Evolutionary conservation across 2,888 invertebrate genomes (phyloP), one percentile per base, ranked within the genome.

Genomic region (Anthrax anthrax): DNA sequence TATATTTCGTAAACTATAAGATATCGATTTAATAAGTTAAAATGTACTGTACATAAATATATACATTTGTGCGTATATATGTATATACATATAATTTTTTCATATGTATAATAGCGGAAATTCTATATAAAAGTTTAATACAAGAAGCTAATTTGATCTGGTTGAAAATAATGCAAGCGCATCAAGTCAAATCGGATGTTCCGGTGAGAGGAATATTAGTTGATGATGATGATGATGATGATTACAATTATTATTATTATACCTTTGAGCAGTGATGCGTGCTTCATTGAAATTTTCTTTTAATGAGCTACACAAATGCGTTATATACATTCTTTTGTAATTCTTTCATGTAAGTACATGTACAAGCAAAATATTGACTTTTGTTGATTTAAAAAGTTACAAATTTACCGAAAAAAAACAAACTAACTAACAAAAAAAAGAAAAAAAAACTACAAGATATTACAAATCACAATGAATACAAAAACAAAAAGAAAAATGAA

Each of bases 61-160:
- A 23, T 23, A 23, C 8, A 23, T 23, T 6, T 23, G 8, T 23
- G 8, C 8, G 8, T 23, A 23, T 23, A 23, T 23, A 23, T 23
- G 8, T 23, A 23, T 23, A 23, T 23, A 23, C 8, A 23, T 23
- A 23, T 23, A 6, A 23, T 23, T 6, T 4, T 23, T 6, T 23
- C 23, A 23, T 23, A 23, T 23, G 23, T 23, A 23, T 23, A 23
- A n/a, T n/a, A n/a, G n/a, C n/a, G n/a, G n/a, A 27, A 27, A 27
- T 27, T 6, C 4, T 10, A 12, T 32, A 32, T 12, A 32, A 32
- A 32, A 29, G 8, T 29, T 1, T 12, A 9, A 32, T 12, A 32
- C 14, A 38, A 29, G n/a, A 32, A 39, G 34, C 38, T 44, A 44
- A 44, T 44, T 44, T 39, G 44, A 44, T 44, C 44, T 44, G 44